Evolutionary conservation across 2,888 invertebrate genomes (phyloP).

Genomic region (Ornithoptera alexandrae): DNA sequence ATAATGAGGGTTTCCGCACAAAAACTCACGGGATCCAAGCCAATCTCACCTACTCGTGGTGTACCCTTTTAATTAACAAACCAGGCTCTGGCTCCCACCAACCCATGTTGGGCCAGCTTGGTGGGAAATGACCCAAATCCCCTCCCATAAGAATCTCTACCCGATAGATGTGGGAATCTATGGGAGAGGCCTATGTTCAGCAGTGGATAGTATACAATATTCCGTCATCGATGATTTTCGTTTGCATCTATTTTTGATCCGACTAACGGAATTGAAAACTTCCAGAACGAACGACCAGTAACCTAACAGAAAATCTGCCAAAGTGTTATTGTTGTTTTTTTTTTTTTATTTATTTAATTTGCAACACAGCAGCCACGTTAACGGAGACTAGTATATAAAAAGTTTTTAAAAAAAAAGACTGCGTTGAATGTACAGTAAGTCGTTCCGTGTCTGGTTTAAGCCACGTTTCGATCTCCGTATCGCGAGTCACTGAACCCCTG

Average conservation of each 20-base stretch:
- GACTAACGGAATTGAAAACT: conserved; percentile 1
- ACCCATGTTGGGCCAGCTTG: too few species aligned
- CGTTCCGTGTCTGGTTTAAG: conserved; percentile 19
- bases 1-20: too few species aligned
- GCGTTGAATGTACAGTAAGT: conserved; percentile 21
- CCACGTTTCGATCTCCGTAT: conserved; percentile 5
- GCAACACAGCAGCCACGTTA: conserved; percentile 4
- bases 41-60: too few species aligned
- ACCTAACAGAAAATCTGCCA: not conserved
- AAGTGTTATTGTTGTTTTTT: conserved; percentile 3
- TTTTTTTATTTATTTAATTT: conserved; percentile 15
- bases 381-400: conserved; percentile 17
- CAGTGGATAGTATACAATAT: not conserved
- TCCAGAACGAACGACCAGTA: not conserved
- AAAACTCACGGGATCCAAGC: too few species aligned
- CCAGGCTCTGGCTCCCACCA: too few species aligned
- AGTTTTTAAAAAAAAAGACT: conserved; percentile 16
- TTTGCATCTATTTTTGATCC: not conserved
- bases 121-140: too few species aligned
- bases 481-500: conserved; percentile 20
- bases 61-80: too few species aligned
- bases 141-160: too few species aligned
- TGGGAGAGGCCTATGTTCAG: too few species aligned
- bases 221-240: not conserved
- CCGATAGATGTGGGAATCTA: too few species aligned